Conservation (phyloP, 1,140 invertebrate genomes). For the Pissodes strobi region DNA sequence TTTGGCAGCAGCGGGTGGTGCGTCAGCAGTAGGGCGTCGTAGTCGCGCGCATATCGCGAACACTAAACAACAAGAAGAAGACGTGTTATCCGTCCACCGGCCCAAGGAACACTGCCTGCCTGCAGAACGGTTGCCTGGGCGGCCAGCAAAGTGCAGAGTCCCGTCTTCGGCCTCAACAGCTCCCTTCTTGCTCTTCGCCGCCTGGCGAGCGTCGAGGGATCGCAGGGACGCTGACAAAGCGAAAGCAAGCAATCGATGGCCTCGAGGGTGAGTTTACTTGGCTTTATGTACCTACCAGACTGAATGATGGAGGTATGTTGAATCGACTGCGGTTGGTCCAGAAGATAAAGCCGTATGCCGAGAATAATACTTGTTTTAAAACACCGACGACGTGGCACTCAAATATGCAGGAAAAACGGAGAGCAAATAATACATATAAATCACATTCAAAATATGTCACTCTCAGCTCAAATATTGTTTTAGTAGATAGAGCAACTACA, state of each 20-base stretch:
- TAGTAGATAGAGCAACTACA: too few relatives aligned
- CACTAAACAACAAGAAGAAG: conserved; percentile 25
- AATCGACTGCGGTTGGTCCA: too few relatives aligned
- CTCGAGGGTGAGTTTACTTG: conserved; percentile 9
- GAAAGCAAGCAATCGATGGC: conserved; percentile 27
- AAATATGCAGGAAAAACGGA: too few relatives aligned
- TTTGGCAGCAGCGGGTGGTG: conserved; percentile 17
- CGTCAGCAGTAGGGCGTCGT: conserved; percentile 28
- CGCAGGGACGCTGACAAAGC: conserved; percentile 22
- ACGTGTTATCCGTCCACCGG: conserved; percentile 29
- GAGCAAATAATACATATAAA: too few relatives aligned
- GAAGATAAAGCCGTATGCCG: too few relatives aligned
- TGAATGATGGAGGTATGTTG: neutral
- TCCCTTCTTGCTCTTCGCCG: conserved; percentile 32
- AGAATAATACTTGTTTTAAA: too few relatives aligned
- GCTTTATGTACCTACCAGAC: neutral
- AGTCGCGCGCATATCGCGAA: conserved; percentile 16
- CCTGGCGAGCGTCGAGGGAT: conserved; percentile 14
- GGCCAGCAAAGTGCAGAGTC: conserved; percentile 13
- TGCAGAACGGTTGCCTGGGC: conserved; percentile 26
- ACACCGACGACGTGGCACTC: too few relatives aligned
- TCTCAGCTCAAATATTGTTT: too few relatives aligned
- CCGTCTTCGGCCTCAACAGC: conserved; percentile 25
- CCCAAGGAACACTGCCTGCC: conserved; percentile 34
- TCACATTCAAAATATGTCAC: too few relatives aligned